A percentile compares a stretch with the other conserved stretches of the same genome.
Evolutionary conservation across 2,113 vertebrate genomes (phyloP).

Genomic region (Carollia perspicillata): DNA sequence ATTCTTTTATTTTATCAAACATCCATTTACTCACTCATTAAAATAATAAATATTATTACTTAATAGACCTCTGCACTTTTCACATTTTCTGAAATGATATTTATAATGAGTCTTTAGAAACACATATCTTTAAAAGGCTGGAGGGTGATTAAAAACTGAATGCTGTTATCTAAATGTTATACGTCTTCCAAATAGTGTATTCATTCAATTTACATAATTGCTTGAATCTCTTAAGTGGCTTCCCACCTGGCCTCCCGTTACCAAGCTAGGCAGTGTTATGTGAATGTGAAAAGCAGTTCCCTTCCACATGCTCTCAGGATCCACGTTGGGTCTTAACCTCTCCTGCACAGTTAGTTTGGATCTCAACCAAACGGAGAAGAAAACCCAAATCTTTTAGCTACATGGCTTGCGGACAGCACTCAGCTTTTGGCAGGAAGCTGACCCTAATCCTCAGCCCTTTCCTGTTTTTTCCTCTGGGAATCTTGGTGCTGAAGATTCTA

Average conservation of each 20-base stretch:
- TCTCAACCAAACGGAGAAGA: neutral
- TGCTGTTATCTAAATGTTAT: neutral
- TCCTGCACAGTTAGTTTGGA: neutral
- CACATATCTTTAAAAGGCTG: neutral
- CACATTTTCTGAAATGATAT: neutral
- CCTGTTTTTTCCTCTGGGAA: neutral
- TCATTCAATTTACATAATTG: conserved; percentile 1
- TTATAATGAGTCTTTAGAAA: conserved; percentile 17
- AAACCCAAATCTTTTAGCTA: neutral
- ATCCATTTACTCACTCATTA: neutral
- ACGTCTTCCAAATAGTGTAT: neutral
- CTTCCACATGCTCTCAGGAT: neutral
- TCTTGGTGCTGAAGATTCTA: neutral
- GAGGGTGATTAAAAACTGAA: neutral
- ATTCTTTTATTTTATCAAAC: neutral
- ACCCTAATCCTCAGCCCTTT: neutral
- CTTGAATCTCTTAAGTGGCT: neutral
- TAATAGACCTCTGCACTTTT: neutral
- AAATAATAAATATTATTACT: neutral
- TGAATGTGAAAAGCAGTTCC: neutral
- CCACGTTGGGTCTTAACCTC: neutral
- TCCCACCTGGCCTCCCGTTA: neutral
- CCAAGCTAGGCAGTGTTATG: neutral
- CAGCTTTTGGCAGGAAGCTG: neutral
- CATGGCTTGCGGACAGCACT: neutral